Evolutionary conservation across 2,113 vertebrate species (phyloP), one percentile per base, ranked within the genome.

Genomic region (Actenoides lindsayi): DNA sequence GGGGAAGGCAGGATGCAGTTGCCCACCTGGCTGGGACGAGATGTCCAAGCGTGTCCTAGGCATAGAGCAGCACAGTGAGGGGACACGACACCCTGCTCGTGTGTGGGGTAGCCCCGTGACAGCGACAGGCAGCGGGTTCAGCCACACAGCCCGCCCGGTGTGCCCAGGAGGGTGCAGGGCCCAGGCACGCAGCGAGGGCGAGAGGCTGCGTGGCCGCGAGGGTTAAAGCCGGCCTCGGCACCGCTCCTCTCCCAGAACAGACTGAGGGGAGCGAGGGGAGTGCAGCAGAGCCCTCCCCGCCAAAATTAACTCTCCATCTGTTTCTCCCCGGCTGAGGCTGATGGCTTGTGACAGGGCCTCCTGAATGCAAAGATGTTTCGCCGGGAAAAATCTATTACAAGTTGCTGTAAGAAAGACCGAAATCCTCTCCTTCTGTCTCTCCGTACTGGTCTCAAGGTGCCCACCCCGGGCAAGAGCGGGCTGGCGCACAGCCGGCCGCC

Each of bases 251-350:
- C 69, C 62, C 50, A 5, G 62, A 89, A 75, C 83, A 90, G 83
- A 91, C 84, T 25, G 70, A 83, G 79, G 67, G 75, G 53, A 74
- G 89, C 35, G 83, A 73, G 76, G 54, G 81, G 30, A 81, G 85
- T 15, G 24, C 16, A 51, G 93, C 77, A 8, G 28, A 42, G 93
- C 93, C 78, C 82, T 64, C 80, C 93, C 89, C 87, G 24, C 93
- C 89, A 89, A 96, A 97, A 97, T 95, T 90, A 93, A 86, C 64
- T 91, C 94, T 93, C 98, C 97, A 97, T 97, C 97, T 98, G 98
- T 96, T 97, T 91, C 93, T 94, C 67, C 44, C 56, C 1, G 78
- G 92, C 79, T 96, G 97, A 98, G 93, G 95, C 94, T 95, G 95
- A 98, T 96, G 89, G 76, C 73, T 97, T 97, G 91, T 97, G 97